Base-by-base conservation (phyloP, 2,888 invertebrate species). In the Napeogenes inachia region DNA sequence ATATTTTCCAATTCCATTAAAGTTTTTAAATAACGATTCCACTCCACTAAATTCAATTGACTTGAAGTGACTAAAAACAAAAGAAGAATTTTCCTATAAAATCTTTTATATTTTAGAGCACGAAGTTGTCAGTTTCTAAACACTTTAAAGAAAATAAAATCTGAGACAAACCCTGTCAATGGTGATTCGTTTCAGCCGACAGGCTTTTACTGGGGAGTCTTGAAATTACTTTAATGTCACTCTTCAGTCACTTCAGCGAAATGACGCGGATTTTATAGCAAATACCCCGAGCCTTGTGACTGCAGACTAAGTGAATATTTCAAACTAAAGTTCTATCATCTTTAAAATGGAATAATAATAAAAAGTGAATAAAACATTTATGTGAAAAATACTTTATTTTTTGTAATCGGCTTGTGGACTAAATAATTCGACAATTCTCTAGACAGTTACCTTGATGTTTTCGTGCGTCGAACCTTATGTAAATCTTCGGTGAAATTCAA, bases 131-230 rank as follows among this genome's bases (percentile, higher is more conserved):
- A 56, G 47, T 56, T 56, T 53, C 50, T 32, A 42, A 59, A 42
- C 56, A n/a, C 13, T 45, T 57, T 56, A 45, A 56, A 6, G 12
- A 12, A 57, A 54, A 59, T 61, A 60, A 60, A 60, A 45, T 54
- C 47, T 60, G 56, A 42, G 53, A 42, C 59, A 59, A 57, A 57
- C 45, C 55, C 54, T 45, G 60, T 63, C 66, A 66, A 62, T 66
- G 56, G 55, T 59, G 60, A 57, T 59, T 59, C 56, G 56, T 45
- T 45, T 8, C 45, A 58, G 47, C 33, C 45, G 59, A 59, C 55
- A 58, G 53, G 66, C 66, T 66, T 66, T 66, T 66, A 66, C 62
- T 62, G 60, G 56, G 32, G 58, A 60, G 62, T 60, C 64, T 66
- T 64, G 64, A 62, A 66, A 64, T 64, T 55, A 64, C 62, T 66